Evolutionary conservation across 37 sponge, comb jelly and placozoan genomes (phyloP).

Genomic region (Aplysina aerophoba): DNA sequence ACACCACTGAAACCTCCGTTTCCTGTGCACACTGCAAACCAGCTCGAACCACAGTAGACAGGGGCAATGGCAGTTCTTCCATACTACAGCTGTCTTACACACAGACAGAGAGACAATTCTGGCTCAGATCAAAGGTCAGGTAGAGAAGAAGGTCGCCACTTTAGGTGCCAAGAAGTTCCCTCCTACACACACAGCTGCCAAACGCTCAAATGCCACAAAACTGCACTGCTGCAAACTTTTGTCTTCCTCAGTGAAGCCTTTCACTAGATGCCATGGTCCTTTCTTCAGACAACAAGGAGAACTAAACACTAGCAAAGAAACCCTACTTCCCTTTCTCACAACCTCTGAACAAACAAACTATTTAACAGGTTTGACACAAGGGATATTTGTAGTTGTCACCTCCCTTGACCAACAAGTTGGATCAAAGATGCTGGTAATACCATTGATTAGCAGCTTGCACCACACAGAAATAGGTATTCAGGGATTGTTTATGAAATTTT

Average conservation of each 20-base stretch:
- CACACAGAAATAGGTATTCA: no score
- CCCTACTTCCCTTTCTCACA: conserved; percentile 1
- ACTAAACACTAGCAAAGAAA: conserved; percentile 2
- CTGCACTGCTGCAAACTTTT: no score
- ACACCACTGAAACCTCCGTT: neutral
- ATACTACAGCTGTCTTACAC: neutral
- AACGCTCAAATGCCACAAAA: no score
- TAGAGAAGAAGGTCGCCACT: neutral
- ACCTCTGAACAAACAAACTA: neutral
- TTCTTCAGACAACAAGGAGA: neutral
- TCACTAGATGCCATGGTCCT: conserved; percentile 4
- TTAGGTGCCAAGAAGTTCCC: no score
- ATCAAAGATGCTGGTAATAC: conserved; percentile 9
- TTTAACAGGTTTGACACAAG: neutral
- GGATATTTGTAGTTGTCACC: conserved; percentile 10
- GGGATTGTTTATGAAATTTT: neutral
- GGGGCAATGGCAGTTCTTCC: neutral
- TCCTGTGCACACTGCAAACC: neutral
- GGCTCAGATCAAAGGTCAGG: neutral
- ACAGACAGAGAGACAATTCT: neutral
- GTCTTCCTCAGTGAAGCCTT: neutral
- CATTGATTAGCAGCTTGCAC: conserved; percentile 24
- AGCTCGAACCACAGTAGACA: neutral
- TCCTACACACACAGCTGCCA: no score
- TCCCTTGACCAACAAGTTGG: neutral